Percentiles rank a stretch among this genome's conserved stretches.
Conservation (phyloP, 2,797 vertebrate genomes). For the Botia almorhae region DNA sequence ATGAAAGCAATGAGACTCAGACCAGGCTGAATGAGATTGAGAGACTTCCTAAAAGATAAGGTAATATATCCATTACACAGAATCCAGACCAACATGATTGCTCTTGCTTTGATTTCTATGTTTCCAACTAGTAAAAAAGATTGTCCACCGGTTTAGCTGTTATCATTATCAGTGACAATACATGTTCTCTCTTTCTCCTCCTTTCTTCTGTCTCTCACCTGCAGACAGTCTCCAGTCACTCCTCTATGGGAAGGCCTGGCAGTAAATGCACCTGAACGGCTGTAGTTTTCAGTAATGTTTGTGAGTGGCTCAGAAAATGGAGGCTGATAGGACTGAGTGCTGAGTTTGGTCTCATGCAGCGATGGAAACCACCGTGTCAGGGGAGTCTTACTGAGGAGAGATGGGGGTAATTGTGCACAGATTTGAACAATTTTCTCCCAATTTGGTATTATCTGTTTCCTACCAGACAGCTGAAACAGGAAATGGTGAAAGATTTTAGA, state of each 20-base stretch:
- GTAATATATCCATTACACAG: slow-evolving; percentile 66
- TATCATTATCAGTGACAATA: neutral
- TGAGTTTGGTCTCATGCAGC: slow-evolving; percentile 58
- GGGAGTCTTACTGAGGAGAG: slow-evolving; percentile 47
- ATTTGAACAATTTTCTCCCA: slow-evolving; percentile 50
- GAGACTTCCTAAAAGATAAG: slow-evolving; percentile 57
- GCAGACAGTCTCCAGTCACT: slow-evolving; percentile 18
- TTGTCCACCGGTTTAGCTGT: slow-evolving; percentile 25
- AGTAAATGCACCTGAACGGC: slow-evolving; percentile 47
- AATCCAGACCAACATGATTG: slow-evolving; percentile 65
- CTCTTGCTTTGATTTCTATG: slow-evolving; percentile 41
- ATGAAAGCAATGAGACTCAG: slow-evolving; percentile 47
- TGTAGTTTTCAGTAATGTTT: slow-evolving; percentile 58
- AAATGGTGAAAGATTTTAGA: slow-evolving; percentile 37
- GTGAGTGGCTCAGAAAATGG: slow-evolving; percentile 56
- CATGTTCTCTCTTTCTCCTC: slow-evolving; percentile 6
- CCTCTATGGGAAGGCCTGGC: slow-evolving; percentile 39
- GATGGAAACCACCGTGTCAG: slow-evolving; percentile 50
- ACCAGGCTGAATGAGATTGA: slow-evolving; percentile 35
- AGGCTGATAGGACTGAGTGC: slow-evolving; percentile 61
- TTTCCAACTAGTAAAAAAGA: neutral
- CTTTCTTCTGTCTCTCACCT: slow-evolving; percentile 25
- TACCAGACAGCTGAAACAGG: slow-evolving; percentile 40
- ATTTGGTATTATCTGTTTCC: slow-evolving; percentile 52
- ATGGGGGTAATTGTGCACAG: slow-evolving; percentile 60